Conservation (phyloP, 2,888 invertebrate species). For the Gymnosoma rotundatum region DNA sequence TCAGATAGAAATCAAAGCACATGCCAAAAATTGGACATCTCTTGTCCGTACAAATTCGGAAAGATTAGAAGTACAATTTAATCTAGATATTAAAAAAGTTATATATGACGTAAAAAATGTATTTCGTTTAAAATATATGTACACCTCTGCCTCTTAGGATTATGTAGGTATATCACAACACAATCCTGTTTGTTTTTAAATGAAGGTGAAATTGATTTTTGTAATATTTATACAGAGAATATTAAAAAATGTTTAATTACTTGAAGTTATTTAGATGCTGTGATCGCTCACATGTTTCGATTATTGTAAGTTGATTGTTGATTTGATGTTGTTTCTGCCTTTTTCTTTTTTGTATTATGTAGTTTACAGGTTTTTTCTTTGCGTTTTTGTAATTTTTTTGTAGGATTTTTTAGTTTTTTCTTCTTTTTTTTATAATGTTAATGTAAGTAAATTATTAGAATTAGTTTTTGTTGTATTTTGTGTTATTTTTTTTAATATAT, state of each 20-base stretch:
- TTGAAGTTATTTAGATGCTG: conserved; percentile 29
- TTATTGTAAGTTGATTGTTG: conserved; percentile 16
- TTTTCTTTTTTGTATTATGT: conserved; percentile 59
- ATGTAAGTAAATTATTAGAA: conserved; percentile 70
- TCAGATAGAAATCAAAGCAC: background rate
- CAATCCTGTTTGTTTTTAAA: background rate
- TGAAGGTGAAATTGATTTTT: background rate
- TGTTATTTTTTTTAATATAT: conserved; percentile 68
- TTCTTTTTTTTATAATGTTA: conserved; percentile 60
- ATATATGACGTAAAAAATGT: conserved; percentile 17
- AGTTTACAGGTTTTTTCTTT: conserved; percentile 68
- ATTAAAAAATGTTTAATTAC: background rate
- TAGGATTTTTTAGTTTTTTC: conserved; percentile 58
- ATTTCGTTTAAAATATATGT: background rate
- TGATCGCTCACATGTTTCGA: conserved; percentile 10
- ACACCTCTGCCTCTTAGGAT: conserved; percentile 13
- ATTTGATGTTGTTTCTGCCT: conserved; percentile 46
- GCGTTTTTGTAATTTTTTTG: conserved; percentile 62
- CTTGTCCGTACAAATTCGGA: background rate
- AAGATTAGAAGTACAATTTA: background rate
- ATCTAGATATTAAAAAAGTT: background rate
- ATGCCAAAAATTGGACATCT: background rate
- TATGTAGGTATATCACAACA: background rate
- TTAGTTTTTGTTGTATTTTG: conserved; percentile 66
- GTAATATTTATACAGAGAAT: background rate